Conservation (phyloP, 2,888 invertebrate genomes). For the Euphydryas editha region DNA sequence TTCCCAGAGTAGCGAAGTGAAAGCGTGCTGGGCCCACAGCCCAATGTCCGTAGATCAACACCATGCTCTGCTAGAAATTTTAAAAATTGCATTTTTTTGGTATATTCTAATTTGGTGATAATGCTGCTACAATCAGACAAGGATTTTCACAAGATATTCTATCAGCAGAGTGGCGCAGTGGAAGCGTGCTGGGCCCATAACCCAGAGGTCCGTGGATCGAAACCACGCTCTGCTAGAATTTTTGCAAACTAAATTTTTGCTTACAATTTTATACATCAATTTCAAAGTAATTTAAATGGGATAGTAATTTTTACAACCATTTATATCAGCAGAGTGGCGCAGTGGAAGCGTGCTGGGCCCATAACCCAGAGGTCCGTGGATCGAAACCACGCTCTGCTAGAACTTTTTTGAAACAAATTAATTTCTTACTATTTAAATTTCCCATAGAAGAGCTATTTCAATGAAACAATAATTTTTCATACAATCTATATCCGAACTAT, state of each 20-base stretch:
- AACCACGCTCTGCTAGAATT: conserved; percentile 90
- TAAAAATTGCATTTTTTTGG: background rate
- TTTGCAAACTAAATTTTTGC: background rate
- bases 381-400: conserved; percentile 93
- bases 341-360: conserved; percentile 93
- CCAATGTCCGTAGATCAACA: conserved; percentile 97
- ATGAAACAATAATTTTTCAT: no score
- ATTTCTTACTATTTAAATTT: conserved; percentile 55
- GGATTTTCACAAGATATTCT: background rate
- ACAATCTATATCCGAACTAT: no score
- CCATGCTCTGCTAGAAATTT: conserved; percentile 88
- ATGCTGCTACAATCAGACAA: background rate
- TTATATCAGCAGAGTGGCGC: conserved; percentile 88
- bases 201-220: conserved; percentile 97
- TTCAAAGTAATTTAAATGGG: background rate
- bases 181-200: conserved; percentile 94
- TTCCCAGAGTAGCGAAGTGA: conserved; percentile 92
- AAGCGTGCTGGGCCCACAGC: conserved; percentile 94
- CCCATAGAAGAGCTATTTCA: background rate
- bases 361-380: conserved; percentile 96
- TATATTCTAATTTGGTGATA: background rate
- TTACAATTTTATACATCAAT: background rate
- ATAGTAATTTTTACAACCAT: background rate
- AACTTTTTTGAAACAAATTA: background rate
- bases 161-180: conserved; percentile 91